phyloP scores from a whole-genome alignment of 2,797 vertebrate species.

The Argentina silus region DNA sequence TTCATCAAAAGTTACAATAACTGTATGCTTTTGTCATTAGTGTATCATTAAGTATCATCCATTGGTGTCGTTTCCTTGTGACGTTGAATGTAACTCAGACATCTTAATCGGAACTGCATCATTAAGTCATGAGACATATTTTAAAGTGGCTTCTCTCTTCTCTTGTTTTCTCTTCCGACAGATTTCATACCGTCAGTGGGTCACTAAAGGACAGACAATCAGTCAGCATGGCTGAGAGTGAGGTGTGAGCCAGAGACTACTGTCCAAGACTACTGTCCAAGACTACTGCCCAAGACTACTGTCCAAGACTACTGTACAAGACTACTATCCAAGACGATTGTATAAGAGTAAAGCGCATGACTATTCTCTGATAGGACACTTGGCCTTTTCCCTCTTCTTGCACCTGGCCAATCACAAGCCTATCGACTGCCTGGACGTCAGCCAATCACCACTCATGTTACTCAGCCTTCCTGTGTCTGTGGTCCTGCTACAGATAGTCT shows the following conservation, averaged over 20 bases:
- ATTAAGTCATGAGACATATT: background rate
- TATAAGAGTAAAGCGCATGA: background rate
- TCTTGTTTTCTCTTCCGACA: conserved; percentile 37
- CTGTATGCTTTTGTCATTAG: background rate
- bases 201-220: conserved; percentile 57
- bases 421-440: conserved; percentile 33
- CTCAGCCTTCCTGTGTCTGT: conserved; percentile 13
- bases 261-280: background rate
- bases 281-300: background rate
- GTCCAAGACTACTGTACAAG: too few relatives aligned
- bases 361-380: conserved; percentile 32
- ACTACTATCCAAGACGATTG: background rate
- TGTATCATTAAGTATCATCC: too few relatives aligned
- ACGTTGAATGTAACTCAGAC: too few relatives aligned
- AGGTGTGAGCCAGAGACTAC: conserved; percentile 61
- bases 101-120: background rate
- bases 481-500: conserved; percentile 13
- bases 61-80: too few relatives aligned
- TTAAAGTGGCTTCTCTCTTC: background rate
- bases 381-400: conserved; percentile 37
- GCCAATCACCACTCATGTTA: conserved; percentile 19
- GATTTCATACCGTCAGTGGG: conserved; percentile 72
- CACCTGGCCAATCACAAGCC: conserved; percentile 35
- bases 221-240: conserved; percentile 61
- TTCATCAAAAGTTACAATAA: background rate